A percentile compares a stretch with the other conserved stretches of the same genome.
Evolutionary conservation across 2,888 invertebrate genomes (phyloP).

Genomic region (Nephrotoma guestfalica): DNA sequence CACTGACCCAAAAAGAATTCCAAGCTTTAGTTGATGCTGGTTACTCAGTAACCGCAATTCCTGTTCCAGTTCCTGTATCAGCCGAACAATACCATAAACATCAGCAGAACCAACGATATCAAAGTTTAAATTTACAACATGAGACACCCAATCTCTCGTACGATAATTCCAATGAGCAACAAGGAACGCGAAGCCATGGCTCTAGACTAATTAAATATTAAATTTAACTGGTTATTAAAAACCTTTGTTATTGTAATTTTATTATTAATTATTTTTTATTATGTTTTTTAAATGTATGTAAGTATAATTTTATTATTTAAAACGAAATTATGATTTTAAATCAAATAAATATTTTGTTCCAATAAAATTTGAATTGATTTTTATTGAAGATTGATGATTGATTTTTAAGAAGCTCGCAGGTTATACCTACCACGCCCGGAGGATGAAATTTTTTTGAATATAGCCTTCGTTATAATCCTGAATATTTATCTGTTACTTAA

Average conservation of each 20-base stretch:
- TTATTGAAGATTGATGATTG: too few relatives aligned
- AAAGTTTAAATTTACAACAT: background rate
- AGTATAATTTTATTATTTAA: background rate
- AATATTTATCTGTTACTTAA: too few relatives aligned
- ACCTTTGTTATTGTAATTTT: background rate
- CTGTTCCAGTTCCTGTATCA: constrained; percentile 30
- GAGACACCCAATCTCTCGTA: background rate
- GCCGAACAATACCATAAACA: constrained; percentile 24
- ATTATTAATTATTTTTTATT: background rate
- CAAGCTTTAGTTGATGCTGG: constrained; percentile 32
- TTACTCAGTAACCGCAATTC: constrained; percentile 30
- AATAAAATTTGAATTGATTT: background rate
- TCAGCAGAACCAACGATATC: background rate
- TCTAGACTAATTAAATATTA: background rate
- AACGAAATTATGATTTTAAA: background rate
- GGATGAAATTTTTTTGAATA: too few relatives aligned
- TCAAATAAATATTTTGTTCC: background rate
- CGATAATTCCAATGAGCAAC: background rate
- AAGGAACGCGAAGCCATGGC: background rate
- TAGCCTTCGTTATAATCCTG: too few relatives aligned
- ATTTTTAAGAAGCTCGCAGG: too few relatives aligned
- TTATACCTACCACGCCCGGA: too few relatives aligned
- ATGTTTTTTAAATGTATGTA: background rate
- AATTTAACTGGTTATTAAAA: background rate
- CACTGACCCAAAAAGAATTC: constrained; percentile 29